Evolutionary conservation across 2,797 vertebrate genomes (phyloP), one percentile per base, ranked within the genome.

Genomic region (Enteromius treurensis): DNA sequence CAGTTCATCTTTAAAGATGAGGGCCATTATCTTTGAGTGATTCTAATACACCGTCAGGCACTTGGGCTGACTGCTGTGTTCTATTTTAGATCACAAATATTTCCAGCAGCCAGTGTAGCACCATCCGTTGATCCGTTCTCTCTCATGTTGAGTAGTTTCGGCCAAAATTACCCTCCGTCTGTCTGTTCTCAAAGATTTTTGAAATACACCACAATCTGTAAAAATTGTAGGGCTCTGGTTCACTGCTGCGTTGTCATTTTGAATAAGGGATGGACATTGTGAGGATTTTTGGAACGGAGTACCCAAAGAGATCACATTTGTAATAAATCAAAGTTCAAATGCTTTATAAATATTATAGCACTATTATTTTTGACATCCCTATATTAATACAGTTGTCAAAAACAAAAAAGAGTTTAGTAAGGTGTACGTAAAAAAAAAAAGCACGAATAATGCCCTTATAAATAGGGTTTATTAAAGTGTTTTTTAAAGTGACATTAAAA

Each of bases 81-180:
- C 83, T 79, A 74, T 82, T 84, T 84, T 81, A 58, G 75, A 70
- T 70, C 64, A 37, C 77, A 86, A 75, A 75, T 71, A 78, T 73
- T 78, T 77, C 79, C 8, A 6, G 79, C n/a, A 68, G 51, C 13
- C 45, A 79, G 21, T 47, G 82, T 23, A 76, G 75, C 45, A 60
- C 42, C 53, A 64, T 53, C 60, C 17, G 3, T 17, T 47, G 21
- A 58, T 37, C 32, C 23, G 55, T 67, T 79, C 60, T 74, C 14
- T 51, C 21, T 79, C 42, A 49, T 65, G 70, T 51, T 23, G 26
- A 51, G n/a, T 15, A n/a, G 29, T 53, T 64, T 49, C 58, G 29
- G 67, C 47, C 60, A 53, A 40, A 34, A 29, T 51, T 47, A 23
- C 67, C 69, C n/a, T 51, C 15, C 21, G 40, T 55, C 47, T 67